phyloP scores from a whole-genome alignment of 2,113 vertebrate genomes.

The Vimba vimba region DNA sequence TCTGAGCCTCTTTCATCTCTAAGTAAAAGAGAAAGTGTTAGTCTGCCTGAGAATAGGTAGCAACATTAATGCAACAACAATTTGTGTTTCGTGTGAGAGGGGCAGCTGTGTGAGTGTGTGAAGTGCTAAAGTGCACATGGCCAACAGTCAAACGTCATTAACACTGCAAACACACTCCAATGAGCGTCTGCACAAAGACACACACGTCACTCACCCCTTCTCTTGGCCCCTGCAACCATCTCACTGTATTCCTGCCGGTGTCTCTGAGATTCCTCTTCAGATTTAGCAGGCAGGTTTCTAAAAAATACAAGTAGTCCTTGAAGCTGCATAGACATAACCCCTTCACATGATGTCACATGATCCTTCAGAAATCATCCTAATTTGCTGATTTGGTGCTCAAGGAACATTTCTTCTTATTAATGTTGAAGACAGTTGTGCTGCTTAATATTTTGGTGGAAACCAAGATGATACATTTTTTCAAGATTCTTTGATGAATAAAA shows the following conservation, averaged over 20 bases:
- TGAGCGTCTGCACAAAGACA: not conserved
- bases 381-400: no score
- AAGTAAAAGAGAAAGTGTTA: slow-evolving; percentile 20
- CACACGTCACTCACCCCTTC: slow-evolving; percentile 80
- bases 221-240: slow-evolving; percentile 96
- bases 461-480: no score
- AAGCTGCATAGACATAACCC: not conserved
- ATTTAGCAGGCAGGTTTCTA: slow-evolving; percentile 96
- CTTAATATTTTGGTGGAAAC: no score
- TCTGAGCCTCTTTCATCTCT: slow-evolving; percentile 89
- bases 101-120: not conserved
- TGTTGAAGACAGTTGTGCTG: no score
- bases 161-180: not conserved
- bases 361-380: no score
- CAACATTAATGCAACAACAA: not conserved
- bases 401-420: no score
- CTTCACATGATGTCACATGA: not conserved
- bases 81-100: not conserved
- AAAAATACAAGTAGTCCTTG: slow-evolving; percentile 44
- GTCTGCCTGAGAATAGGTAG: not conserved
- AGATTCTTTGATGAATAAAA: no score
- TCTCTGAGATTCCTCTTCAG: slow-evolving; percentile 90
- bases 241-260: slow-evolving; percentile 95
- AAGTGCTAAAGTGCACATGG: not conserved
- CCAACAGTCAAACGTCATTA: not conserved